Conservation (phyloP, 2,888 invertebrate species). For the Cryptus armator region DNA sequence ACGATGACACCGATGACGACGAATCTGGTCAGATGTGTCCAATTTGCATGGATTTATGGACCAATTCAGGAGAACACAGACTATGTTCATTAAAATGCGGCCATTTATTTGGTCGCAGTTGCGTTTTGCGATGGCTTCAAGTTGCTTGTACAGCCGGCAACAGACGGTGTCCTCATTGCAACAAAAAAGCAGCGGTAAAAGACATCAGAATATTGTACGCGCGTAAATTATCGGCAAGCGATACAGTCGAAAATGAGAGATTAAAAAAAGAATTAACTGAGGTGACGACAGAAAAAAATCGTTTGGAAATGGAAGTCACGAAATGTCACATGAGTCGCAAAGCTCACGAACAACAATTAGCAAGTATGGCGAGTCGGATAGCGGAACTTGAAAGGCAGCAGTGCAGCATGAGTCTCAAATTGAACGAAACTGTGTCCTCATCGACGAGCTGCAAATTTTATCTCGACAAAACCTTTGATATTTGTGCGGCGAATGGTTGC, state of each 20-base stretch:
- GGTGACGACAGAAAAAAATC: conserved; percentile 87
- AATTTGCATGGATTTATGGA: conserved; percentile 96
- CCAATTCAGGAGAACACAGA: conserved; percentile 94
- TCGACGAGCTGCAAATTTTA: conserved; percentile 84
- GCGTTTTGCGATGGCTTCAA: conserved; percentile 92
- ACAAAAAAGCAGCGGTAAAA: conserved; percentile 89
- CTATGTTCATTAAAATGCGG: conserved; percentile 96
- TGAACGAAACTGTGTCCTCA: conserved; percentile 80
- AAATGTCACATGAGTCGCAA: conserved; percentile 84
- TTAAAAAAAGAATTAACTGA: conserved; percentile 82
- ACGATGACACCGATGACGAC: conserved; percentile 54
- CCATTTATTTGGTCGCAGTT: conserved; percentile 94
- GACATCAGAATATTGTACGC: conserved; percentile 94
- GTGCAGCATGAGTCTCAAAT: conserved; percentile 72
- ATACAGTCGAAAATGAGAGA: conserved; percentile 91
- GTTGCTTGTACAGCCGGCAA: conserved; percentile 85
- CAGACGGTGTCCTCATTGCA: conserved; percentile 95
- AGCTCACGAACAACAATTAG: conserved; percentile 83
- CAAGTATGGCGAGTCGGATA: conserved; percentile 77
- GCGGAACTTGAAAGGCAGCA: conserved; percentile 75
- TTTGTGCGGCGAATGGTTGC: conserved; percentile 91
- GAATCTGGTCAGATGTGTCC: conserved; percentile 87
- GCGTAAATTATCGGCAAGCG: conserved; percentile 90
- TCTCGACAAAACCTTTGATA: conserved; percentile 89
- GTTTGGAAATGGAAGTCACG: conserved; percentile 88